Base-by-base conservation (phyloP, 1,140 invertebrate genomes). In the Caenorhabditis tropicalis region DNA sequence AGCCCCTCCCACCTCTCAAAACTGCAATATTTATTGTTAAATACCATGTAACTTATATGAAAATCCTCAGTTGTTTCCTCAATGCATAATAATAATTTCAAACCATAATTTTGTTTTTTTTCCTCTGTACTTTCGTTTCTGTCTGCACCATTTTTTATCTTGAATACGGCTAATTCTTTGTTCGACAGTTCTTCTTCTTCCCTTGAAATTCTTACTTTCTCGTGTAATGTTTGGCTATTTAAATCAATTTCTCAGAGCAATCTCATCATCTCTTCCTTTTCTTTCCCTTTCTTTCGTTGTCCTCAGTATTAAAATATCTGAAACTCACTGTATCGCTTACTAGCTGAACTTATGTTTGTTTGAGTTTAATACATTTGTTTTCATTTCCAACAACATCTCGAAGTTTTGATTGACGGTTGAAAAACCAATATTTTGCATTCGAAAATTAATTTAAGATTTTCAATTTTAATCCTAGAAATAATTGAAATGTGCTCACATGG, bases 241-340 rank as follows among this genome's bases (percentile, higher is more conserved):
- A 16, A 29, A n/a, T 79, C 74, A 6, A 27, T 24, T 21, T 81
- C 19, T 39, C 51, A 51, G 27, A 39, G 39, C 74, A 48, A 21
- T 31, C 12, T 58, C 27, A 2, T 24, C 33, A 29, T 43, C 29
- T 2, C 43, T 27, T 43, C 19, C 4, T 74, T 24, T 43, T 43
- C 10, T n/a, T 43, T 74, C 15, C 21, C 24, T 65, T 65, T 19
- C 12, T 65, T 65, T 74, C 65, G 21, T 27, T 58, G 4, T n/a
- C 36, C 29, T 15, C 65, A 74, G 65, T 74, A 74, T 74, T 74
- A 74, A 74, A 43, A 39, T 51, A 56, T 81, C 51, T 56, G 10
- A 3, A 56, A 81, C 4, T 43, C 10, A 51, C 27, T 74, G 36
- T 58, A 58, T 58, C 53, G n/a, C 53, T 36, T 33, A n/a, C 15